phyloP scores from a whole-genome alignment of 2,888 invertebrate species.

The Caenorhabditis macrosperma region DNA sequence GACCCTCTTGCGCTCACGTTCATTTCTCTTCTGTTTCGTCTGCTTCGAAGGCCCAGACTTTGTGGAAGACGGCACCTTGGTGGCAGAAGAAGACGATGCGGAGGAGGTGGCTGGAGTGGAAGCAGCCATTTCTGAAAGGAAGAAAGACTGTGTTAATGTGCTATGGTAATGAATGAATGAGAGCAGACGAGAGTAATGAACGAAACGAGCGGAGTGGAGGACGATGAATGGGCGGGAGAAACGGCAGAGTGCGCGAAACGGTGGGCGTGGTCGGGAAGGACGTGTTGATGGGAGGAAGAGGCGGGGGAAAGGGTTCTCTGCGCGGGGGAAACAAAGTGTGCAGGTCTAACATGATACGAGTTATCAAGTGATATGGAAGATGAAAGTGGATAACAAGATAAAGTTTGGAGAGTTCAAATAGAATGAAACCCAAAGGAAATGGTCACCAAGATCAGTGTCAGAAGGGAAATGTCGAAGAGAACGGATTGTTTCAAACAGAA shows the following conservation, averaged over 20 bases:
- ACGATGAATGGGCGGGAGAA: not conserved
- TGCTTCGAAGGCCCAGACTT: conserved; percentile 26
- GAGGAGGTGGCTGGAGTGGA: conserved; percentile 13
- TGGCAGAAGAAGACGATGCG: not conserved
- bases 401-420: no score
- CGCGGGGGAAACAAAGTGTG: not conserved
- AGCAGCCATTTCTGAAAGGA: conserved; percentile 20
- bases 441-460: no score
- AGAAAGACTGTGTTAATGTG: no score
- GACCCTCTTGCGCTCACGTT: conserved; percentile 64
- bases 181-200: not conserved
- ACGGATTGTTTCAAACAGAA: no score
- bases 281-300: conserved; percentile 2
- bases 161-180: no score
- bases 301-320: not conserved
- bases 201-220: not conserved
- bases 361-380: no score
- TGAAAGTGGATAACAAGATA: no score
- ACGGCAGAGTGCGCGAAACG: conserved; percentile 26
- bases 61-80: conserved; percentile 32
- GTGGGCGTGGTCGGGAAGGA: conserved; percentile 35
- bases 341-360: not conserved
- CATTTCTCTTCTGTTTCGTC: conserved; percentile 61
- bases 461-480: no score
- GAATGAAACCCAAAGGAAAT: no score